Percentiles rank a stretch among this genome's conserved stretches.
These are phyloP conservation scores for Phenganax marumi DNA, from an alignment of 92 coral and sea anemone genomes.

Conservation along the genomic window DNA sequence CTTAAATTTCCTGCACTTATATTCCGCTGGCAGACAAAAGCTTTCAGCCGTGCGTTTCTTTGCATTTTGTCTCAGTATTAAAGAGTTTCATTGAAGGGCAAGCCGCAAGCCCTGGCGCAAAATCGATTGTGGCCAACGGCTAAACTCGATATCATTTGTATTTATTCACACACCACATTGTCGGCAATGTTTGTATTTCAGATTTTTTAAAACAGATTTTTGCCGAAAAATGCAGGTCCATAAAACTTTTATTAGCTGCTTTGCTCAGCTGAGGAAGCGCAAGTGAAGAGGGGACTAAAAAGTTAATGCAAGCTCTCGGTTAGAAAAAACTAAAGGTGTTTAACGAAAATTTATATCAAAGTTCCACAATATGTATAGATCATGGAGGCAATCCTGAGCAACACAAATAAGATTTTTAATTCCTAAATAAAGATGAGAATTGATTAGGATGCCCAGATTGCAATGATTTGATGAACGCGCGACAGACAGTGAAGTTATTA, in stretches of 20 bases:
- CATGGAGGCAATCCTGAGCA: background rate
- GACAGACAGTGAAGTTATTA: conserved; percentile 7
- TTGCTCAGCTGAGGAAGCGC: conserved; percentile 3
- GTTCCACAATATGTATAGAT: no score
- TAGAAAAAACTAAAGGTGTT: no score
- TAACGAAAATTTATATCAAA: no score
- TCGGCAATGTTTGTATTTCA: conserved; percentile 39
- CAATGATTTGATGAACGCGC: conserved; percentile 14
- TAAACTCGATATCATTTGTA: conserved; percentile 1
- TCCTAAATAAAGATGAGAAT: conserved; percentile 11
- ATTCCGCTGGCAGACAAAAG: conserved; percentile 24
- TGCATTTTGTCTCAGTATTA: background rate
- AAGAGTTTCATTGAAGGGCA: background rate
- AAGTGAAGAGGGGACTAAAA: no score
- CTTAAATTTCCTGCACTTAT: conserved; percentile 20
- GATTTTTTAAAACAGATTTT: conserved; percentile 29
- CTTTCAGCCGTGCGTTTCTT: conserved; percentile 3
- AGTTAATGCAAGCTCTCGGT: no score
- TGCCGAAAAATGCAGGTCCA: conserved; percentile 39
- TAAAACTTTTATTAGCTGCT: conserved; percentile 32
- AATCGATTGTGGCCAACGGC: conserved; percentile 8
- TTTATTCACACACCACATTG: conserved; percentile 10
- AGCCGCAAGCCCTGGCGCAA: conserved; percentile 28
- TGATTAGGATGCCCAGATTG: conserved; percentile 23
- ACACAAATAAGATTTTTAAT: background rate